Evolutionary conservation across 23 tunicate species (phyloP), one percentile per base, ranked within the genome.

Genomic region (Halocynthia roretzi): DNA sequence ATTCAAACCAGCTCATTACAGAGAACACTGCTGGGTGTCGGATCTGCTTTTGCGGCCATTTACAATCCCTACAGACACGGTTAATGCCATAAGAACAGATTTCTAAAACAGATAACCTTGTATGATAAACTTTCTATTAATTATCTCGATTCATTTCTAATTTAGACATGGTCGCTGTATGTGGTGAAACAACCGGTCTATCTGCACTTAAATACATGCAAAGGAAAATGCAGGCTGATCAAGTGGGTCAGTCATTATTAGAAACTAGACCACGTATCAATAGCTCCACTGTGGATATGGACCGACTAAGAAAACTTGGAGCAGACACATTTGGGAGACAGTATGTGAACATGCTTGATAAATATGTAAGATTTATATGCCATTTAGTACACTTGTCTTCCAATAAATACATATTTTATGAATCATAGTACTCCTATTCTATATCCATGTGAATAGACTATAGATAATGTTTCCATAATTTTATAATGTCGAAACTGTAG

Each of bases 91-190:
- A 67, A n/a, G 12, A 67, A 12, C 17, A 0, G 49, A 68, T 18
- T 15, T 68, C 2, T 18, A 2, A 68, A 31, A 4, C 44, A 31
- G 44, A 58, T 58, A n/a, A 58, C n/a, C n/a, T 58, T 15, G 15
- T n/a, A 58, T 58, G 63, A 58, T n/a, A 58, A 15, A 58, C 4
- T 58, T 58, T 14, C n/a, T 14, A 1, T 1, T 58, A 14, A 14
- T 58, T 58, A 2, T n/a, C 4, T 4, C 63, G 17, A 58, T 58
- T 58, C n/a, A 14, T n/a, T 58, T 58, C 63, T 58, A n/a, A 21
- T 76, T 18, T 58, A 91, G 97, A 92, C 71, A 92, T 92, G 98
- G 98, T 92, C 50, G 98, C 98, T 52, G 98, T 92, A 22, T 83
- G 92, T 77, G 90, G 92, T 6, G 98, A 92, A 69, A 86, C 91